Base-by-base conservation (phyloP, 2,797 vertebrate genomes). In the Emys orbicularis region DNA sequence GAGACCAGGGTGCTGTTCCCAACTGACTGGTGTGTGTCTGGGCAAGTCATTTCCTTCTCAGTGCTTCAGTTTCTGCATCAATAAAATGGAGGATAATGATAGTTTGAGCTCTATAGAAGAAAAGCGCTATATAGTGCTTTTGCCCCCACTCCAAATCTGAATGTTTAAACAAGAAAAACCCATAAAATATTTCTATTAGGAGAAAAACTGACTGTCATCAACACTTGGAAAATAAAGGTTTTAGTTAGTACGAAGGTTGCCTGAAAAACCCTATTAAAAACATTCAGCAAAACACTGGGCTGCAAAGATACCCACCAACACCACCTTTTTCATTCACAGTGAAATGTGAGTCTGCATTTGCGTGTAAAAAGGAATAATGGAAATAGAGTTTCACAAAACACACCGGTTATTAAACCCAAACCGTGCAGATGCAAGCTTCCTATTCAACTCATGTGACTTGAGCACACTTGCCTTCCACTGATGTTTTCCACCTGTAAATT, bases 341-440 rank as follows among this genome's bases (percentile, higher is more conserved):
- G 86, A 47, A 31, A 79, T 10, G 74, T 31, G 68, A 89, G 68
- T 94, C 82, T 89, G 89, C 50, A 81, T 90, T 97, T 94, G 41
- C 80, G 54, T 92, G 53, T 91, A 81, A 95, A 95, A 94, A 29
- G 21, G 72, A 90, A 34, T 85, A 88, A 76, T 1, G 31, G 86
- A 92, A 96, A 87, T 41, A 76, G 72, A 81, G 79, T 81, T 88
- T 94, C 53, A 25, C 49, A 83, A 16, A 31, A 44, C 25, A 76
- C 0, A 0, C 15, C 74, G 86, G 65, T 92, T 88, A 53, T 86
- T 90, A 34, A 76, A 89, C 79, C 41, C 15, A 79, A 50, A 31
- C 4, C 6, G 84, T 54, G 56, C 88, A 80, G 82, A 79, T 53
- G 19, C 18, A 12, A 85, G 25, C 49, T 83, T 96, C 89, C 92